These are phyloP conservation scores for Lonchura striata DNA, from an alignment of 2,113 vertebrate species.

Conservation along the genomic window DNA sequence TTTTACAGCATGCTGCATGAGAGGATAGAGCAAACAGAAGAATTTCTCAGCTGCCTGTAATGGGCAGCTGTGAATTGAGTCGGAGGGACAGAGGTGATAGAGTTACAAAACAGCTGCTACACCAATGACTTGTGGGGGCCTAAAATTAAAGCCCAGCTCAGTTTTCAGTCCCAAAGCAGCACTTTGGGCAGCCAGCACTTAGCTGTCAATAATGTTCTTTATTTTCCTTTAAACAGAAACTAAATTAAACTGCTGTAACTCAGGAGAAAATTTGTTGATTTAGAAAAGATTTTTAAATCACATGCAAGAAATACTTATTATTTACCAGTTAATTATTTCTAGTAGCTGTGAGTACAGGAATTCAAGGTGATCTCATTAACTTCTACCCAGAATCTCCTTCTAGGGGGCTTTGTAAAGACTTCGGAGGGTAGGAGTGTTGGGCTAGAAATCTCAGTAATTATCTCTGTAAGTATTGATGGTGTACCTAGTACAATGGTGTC, in stretches of 20 bases:
- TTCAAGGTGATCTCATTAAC: neutral
- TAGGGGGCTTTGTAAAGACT: neutral
- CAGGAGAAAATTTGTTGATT: neutral
- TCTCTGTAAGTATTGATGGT: neutral
- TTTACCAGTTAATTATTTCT: neutral
- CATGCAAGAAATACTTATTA: neutral
- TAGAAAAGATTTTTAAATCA: neutral
- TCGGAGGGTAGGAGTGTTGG: neutral
- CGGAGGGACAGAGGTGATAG: neutral
- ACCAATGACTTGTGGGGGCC: neutral
- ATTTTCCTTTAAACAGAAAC: neutral
- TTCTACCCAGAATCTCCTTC: neutral
- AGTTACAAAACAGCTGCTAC: slow-evolving; percentile 61
- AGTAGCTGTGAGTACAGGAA: neutral
- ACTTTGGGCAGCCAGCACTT: neutral
- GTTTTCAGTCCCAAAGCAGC: slow-evolving; percentile 10
- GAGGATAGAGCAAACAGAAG: neutral
- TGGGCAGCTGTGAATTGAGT: neutral
- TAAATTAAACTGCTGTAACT: neutral
- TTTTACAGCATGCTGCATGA: neutral
- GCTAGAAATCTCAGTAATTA: neutral
- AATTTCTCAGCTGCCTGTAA: slow-evolving; percentile 43
- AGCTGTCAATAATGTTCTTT: slow-evolving; percentile 1
- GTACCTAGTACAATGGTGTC: too few species aligned
- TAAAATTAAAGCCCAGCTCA: slow-evolving; percentile 49